phyloP scores from a whole-genome alignment of 2,113 vertebrate genomes.

The Tenebrosternarchus preto region DNA sequence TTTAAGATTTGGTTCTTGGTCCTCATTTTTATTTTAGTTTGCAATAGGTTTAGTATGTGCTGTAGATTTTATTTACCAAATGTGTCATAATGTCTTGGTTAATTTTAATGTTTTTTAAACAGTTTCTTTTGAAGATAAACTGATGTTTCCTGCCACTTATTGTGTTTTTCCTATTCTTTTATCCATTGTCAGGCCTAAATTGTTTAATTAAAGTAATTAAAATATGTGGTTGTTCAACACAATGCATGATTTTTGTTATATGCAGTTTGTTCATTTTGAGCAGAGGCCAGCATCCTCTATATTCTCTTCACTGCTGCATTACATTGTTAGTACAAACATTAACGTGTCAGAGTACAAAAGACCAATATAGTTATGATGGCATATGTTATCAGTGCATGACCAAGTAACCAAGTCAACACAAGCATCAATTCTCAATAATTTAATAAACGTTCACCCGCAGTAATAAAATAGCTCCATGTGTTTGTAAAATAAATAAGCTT shows the following conservation, averaged over 20 bases:
- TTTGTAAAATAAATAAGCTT: constrained; percentile 67
- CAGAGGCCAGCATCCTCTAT: too few relatives aligned
- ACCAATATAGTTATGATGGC: too few relatives aligned
- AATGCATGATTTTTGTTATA: constrained; percentile 10
- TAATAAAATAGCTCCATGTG: constrained; percentile 71
- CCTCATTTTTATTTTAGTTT: neutral
- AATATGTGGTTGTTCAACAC: constrained; percentile 45
- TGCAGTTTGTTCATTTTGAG: too few relatives aligned
- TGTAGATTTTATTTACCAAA: constrained; percentile 28
- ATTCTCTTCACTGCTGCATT: too few relatives aligned
- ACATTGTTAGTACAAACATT: too few relatives aligned
- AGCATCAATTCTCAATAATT: constrained; percentile 40
- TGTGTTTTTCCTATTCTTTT: constrained; percentile 8
- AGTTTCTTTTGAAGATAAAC: neutral
- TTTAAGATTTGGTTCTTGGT: constrained; percentile 11
- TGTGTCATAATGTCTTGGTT: neutral
- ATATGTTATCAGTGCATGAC: neutral
- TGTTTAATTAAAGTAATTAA: constrained; percentile 50
- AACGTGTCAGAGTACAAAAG: too few relatives aligned
- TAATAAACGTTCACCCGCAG: constrained; percentile 38
- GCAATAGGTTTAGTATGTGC: neutral
- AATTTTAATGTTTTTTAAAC: neutral
- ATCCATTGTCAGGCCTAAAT: constrained; percentile 25
- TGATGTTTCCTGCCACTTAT: neutral
- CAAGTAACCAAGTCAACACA: neutral